Evolutionary conservation across 2,888 invertebrate genomes (phyloP).

Genomic region (Eugnorisma glareosa): DNA sequence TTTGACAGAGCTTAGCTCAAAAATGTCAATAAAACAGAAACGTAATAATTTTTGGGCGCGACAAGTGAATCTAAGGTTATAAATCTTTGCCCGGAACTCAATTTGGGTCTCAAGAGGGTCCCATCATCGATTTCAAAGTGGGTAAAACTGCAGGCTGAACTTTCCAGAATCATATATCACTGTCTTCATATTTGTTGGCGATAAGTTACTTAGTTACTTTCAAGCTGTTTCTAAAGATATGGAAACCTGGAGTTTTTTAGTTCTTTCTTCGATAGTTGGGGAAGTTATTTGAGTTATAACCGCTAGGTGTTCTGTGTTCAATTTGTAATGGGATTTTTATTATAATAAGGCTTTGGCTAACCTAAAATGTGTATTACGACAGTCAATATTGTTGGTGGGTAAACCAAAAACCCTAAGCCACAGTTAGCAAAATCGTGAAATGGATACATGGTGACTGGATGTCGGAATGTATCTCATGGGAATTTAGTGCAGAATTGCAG

Average conservation of each 20-base stretch:
- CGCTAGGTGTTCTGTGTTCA: constrained; percentile 1
- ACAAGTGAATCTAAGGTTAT: neutral
- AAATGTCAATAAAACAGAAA: neutral
- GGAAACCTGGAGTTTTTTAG: constrained; percentile 26
- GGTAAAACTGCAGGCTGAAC: constrained; percentile 51
- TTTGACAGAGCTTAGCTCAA: neutral
- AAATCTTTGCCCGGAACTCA: constrained; percentile 49
- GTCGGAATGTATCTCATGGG: too few species aligned
- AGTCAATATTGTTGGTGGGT: neutral
- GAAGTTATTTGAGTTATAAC: constrained; percentile 23
- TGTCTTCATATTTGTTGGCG: constrained; percentile 48
- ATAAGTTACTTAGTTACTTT: constrained; percentile 53
- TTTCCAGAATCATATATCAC: constrained; percentile 59
- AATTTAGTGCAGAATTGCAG: too few species aligned
- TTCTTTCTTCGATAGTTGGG: constrained; percentile 35
- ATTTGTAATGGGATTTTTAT: constrained; percentile 10
- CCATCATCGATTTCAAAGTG: constrained; percentile 61
- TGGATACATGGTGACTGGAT: too few species aligned
- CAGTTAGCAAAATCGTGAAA: too few species aligned
- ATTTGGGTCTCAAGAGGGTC: constrained; percentile 54
- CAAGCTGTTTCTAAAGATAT: constrained; percentile 58
- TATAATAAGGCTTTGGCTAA: neutral
- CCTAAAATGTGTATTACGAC: neutral
- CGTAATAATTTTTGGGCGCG: neutral
- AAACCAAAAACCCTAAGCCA: neutral